Conservation (phyloP, 1,140 invertebrate genomes). For the Drosophila sucinea region DNA sequence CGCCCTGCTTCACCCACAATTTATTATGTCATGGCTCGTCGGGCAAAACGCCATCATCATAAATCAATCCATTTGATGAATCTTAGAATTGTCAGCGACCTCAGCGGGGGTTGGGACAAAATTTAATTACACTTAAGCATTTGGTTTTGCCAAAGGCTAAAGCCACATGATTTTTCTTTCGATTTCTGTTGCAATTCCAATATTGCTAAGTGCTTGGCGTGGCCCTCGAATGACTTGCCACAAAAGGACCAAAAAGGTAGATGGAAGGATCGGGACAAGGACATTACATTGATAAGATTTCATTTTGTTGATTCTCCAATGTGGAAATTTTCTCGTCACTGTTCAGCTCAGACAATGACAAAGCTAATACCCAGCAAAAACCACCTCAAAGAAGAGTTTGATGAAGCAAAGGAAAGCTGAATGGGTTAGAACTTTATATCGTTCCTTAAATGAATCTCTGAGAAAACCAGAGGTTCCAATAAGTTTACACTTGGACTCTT, state of each 20-base stretch:
- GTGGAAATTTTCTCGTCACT: constrained; percentile 6
- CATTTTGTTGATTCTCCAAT: neutral
- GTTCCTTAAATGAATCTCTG: too few relatives aligned
- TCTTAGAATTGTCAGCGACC: constrained; percentile 23
- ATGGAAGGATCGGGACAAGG: neutral
- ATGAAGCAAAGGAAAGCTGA: neutral
- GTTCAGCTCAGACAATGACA: constrained; percentile 8
- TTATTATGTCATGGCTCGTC: constrained; percentile 73
- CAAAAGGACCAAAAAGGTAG: constrained; percentile 49
- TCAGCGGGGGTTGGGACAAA: constrained; percentile 29
- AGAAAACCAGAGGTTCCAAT: too few relatives aligned
- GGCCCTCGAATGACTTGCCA: constrained; percentile 52
- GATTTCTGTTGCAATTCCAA: constrained; percentile 63
- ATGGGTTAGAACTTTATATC: too few relatives aligned
- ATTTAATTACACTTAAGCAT: constrained; percentile 79
- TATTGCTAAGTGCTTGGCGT: constrained; percentile 66
- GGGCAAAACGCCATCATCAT: constrained; percentile 64
- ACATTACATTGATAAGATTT: constrained; percentile 13
- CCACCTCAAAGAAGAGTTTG: neutral
- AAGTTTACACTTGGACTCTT: too few relatives aligned
- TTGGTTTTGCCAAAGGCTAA: constrained; percentile 34
- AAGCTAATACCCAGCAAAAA: neutral
- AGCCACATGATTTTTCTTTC: constrained; percentile 55
- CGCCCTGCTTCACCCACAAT: constrained; percentile 32
- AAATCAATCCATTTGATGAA: constrained; percentile 79